Evolutionary conservation across 2,888 invertebrate species (phyloP).

Genomic region (Carpatolechia fugitivella): DNA sequence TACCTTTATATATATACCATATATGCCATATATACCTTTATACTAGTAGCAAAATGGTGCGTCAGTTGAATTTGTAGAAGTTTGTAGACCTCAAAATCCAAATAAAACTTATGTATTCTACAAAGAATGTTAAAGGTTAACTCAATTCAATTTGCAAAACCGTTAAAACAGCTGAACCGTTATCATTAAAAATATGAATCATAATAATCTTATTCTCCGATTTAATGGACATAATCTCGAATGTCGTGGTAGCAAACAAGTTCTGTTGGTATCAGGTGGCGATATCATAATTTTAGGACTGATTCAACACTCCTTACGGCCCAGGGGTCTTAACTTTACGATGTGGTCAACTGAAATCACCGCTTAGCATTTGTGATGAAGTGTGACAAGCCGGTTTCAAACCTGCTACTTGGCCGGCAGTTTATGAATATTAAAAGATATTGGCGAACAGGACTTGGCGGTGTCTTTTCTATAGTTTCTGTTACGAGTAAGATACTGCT

Average conservation of each 20-base stretch:
- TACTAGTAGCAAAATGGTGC: too few relatives aligned
- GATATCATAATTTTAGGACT: constrained; percentile 1
- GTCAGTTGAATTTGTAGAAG: too few relatives aligned
- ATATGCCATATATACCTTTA: too few relatives aligned
- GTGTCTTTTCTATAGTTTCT: not conserved
- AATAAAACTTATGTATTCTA: too few relatives aligned
- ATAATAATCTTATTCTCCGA: not conserved
- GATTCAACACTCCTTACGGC: not conserved
- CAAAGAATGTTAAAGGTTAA: not conserved
- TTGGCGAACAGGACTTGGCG: not conserved
- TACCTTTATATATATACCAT: too few relatives aligned
- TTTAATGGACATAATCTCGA: not conserved
- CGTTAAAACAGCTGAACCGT: not conserved
- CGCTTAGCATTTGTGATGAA: not conserved
- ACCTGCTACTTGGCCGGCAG: not conserved
- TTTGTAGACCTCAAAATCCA: too few relatives aligned
- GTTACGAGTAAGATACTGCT: too few relatives aligned
- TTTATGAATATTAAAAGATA: not conserved
- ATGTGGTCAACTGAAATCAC: not conserved
- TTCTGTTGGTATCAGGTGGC: constrained; percentile 1
- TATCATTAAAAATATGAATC: not conserved
- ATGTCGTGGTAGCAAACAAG: not conserved
- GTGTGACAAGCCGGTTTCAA: not conserved
- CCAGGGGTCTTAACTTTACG: not conserved
- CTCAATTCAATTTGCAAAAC: too few relatives aligned